These are phyloP conservation scores for Laodelphax striatellus DNA, from an alignment of 1,140 invertebrate genomes.

Conservation along the genomic window DNA sequence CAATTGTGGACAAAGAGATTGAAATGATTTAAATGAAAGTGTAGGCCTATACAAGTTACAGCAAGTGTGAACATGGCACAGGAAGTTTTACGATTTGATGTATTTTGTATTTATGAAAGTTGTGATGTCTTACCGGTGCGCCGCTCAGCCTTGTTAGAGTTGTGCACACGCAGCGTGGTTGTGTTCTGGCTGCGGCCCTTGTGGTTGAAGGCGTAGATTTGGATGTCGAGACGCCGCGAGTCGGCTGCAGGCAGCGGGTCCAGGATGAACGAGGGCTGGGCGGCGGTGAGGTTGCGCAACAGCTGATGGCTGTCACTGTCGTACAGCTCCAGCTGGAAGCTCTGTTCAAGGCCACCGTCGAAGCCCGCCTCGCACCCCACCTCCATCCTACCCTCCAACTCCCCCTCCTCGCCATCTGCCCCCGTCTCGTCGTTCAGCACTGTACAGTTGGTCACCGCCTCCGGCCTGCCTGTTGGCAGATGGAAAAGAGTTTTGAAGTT, in stretches of 20 bases:
- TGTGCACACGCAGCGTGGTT: constrained; percentile 54
- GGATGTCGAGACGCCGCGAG: constrained; percentile 52
- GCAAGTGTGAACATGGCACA: too few species aligned
- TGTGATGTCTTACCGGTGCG: constrained; percentile 47
- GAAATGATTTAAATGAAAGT: too few species aligned
- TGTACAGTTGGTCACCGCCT: too few species aligned
- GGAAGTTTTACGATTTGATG: too few species aligned
- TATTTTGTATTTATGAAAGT: too few species aligned
- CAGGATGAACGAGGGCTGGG: constrained; percentile 43
- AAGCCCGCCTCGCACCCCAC: constrained; percentile 48
- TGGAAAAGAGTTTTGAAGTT: too few species aligned
- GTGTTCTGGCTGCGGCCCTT: constrained; percentile 53
- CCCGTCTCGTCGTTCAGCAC: too few species aligned
- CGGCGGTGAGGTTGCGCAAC: constrained; percentile 42
- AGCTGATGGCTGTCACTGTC: constrained; percentile 38
- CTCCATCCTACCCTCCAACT: constrained; percentile 25
- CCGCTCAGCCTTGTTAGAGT: constrained; percentile 65
- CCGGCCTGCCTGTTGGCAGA: too few species aligned
- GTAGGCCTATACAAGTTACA: too few species aligned
- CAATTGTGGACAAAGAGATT: too few species aligned
- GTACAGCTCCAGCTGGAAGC: constrained; percentile 62
- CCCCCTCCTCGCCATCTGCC: constrained; percentile 34
- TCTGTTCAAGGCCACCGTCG: constrained; percentile 59
- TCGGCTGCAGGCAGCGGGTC: constrained; percentile 48
- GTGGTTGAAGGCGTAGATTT: constrained; percentile 56